These are phyloP conservation scores for Macropus fuliginosus DNA, from an alignment of 2,797 vertebrate species.

Conservation along the genomic window DNA sequence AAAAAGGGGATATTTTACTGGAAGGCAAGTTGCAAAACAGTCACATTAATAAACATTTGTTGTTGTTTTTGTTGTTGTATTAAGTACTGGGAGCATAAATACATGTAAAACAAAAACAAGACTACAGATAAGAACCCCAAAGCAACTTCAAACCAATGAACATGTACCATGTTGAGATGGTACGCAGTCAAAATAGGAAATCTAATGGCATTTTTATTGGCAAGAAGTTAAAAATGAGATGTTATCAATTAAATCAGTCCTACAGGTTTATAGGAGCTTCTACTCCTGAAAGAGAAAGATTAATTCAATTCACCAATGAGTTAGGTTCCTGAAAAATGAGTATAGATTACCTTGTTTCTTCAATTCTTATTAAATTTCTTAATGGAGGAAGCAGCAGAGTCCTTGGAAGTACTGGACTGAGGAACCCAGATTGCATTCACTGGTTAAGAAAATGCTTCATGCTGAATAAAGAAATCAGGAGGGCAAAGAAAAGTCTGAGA, in stretches of 20 bases:
- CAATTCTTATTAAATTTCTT: constrained; percentile 22
- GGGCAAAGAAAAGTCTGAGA: background rate
- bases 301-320: constrained; percentile 35
- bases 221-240: background rate
- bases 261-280: background rate
- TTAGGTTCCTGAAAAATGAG: constrained; percentile 27
- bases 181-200: background rate
- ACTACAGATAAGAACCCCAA: background rate
- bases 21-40: constrained; percentile 47
- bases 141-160: background rate
- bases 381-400: constrained; percentile 22
- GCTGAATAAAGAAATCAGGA: constrained; percentile 6
- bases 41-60: background rate
- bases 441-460: constrained; percentile 13
- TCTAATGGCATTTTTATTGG: background rate
- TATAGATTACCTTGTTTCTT: constrained; percentile 13
- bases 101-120: background rate
- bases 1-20: constrained; percentile 24
- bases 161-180: background rate
- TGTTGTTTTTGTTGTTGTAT: background rate
- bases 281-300: constrained; percentile 12
- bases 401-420: background rate
- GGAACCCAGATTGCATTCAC: constrained; percentile 4
- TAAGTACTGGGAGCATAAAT: background rate
- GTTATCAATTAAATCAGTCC: background rate